Conservation (phyloP, 2,797 vertebrate species). For the Xiphorhynchus erythropygius region DNA sequence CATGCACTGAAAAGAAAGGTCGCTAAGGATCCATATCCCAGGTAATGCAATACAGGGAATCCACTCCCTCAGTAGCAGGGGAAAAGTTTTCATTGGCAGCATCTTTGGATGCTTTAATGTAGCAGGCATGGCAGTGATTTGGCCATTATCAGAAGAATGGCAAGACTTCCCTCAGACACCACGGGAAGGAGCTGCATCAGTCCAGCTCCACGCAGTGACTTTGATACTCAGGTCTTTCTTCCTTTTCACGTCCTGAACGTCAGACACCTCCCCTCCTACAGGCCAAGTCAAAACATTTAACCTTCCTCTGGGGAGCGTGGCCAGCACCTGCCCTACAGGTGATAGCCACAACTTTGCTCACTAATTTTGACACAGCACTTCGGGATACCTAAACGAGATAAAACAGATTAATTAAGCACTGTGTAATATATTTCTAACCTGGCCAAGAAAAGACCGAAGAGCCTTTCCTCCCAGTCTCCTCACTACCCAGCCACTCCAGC, state of each 20-base stretch:
- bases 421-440: not conserved
- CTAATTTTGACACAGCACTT: not conserved
- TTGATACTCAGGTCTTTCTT: not conserved
- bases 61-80: not conserved
- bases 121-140: not conserved
- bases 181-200: rapidly evolving
- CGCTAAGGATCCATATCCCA: not conserved
- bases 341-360: not conserved
- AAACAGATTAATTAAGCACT: not conserved
- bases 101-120: not conserved
- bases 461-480: not conserved
- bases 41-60: not conserved
- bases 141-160: not conserved
- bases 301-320: not conserved
- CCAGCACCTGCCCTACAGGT: not conserved
- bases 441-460: not conserved
- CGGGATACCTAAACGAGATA: not conserved
- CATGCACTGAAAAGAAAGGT: not conserved
- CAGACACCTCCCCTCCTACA: not conserved
- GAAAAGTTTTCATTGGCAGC: not conserved
- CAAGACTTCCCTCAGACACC: not conserved
- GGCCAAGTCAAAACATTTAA: not conserved
- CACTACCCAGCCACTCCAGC: not conserved
- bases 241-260: not conserved
- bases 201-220: not conserved